Conservation (phyloP, 2,888 invertebrate species). For the Microctonus hyperodae region DNA sequence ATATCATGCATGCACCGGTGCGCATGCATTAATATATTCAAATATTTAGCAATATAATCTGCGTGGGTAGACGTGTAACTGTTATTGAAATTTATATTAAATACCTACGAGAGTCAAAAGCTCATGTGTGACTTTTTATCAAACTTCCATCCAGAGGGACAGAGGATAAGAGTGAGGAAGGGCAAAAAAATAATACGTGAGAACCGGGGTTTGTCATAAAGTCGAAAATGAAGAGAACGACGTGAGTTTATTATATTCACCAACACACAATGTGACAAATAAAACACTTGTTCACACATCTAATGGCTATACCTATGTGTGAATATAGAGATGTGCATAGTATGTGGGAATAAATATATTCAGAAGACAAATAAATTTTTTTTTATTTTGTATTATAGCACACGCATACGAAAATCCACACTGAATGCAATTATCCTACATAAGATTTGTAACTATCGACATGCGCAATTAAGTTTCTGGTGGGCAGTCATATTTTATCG, state of each 20-base stretch:
- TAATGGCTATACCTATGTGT: no score
- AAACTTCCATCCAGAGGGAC: slow-evolving; percentile 6
- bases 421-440: background rate
- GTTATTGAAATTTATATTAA: slow-evolving; percentile 54
- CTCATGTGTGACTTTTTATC: slow-evolving; percentile 39
- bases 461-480: slow-evolving; percentile 34
- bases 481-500: slow-evolving; percentile 25
- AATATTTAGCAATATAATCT: slow-evolving; percentile 23
- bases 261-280: background rate
- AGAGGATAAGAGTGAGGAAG: background rate
- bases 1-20: slow-evolving; percentile 15
- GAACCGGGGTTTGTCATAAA: background rate
- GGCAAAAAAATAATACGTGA: background rate
- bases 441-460: slow-evolving; percentile 19
- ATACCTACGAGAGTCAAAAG: slow-evolving; percentile 45
- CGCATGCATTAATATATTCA: slow-evolving; percentile 11
- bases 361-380: slow-evolving; percentile 6
- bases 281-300: background rate
- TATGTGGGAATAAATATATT: no score
- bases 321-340: background rate
- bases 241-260: background rate
- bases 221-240: background rate
- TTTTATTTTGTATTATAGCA: background rate
- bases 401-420: background rate
- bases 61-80: slow-evolving; percentile 35